phyloP scores from a whole-genome alignment of 1,140 invertebrate genomes.

The Adoxophyes honmai region DNA sequence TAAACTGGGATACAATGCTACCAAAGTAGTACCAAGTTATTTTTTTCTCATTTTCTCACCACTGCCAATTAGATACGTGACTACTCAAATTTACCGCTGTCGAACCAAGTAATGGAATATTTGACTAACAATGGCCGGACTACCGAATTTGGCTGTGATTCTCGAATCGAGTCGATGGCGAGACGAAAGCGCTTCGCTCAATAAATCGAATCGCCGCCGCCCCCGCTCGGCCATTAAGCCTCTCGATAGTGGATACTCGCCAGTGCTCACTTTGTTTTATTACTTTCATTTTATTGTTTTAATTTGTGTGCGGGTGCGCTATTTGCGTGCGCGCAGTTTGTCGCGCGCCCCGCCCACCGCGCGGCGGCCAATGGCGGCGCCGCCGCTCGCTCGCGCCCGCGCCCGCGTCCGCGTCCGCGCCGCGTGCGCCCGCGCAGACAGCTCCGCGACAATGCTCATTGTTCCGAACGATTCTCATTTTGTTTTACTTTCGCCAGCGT shows the following conservation, averaged over 20 bases:
- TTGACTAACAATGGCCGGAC: constrained; percentile 11
- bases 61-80: too few species aligned
- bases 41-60: too few species aligned
- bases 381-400: constrained; percentile 29
- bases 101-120: neutral
- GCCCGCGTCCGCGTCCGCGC: constrained; percentile 18
- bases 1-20: too few species aligned
- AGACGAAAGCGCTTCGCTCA: constrained; percentile 38
- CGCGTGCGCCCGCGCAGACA: constrained; percentile 25
- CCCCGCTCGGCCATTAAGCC: constrained; percentile 70
- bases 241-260: constrained; percentile 64
- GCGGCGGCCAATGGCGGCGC: constrained; percentile 56
- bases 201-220: constrained; percentile 62
- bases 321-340: constrained; percentile 74
- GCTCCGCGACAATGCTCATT: constrained; percentile 64
- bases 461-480: constrained; percentile 68
- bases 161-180: constrained; percentile 23
- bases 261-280: constrained; percentile 67
- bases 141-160: constrained; percentile 23
- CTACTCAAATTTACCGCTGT: neutral
- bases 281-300: constrained; percentile 76
- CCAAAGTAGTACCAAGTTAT: too few species aligned
- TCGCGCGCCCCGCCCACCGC: constrained; percentile 66
- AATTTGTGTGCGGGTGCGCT: constrained; percentile 72
- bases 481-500: constrained; percentile 58